These are phyloP conservation scores for Hypolimnas misippus DNA, from an alignment of 2,888 invertebrate species.

Conservation along the genomic window DNA sequence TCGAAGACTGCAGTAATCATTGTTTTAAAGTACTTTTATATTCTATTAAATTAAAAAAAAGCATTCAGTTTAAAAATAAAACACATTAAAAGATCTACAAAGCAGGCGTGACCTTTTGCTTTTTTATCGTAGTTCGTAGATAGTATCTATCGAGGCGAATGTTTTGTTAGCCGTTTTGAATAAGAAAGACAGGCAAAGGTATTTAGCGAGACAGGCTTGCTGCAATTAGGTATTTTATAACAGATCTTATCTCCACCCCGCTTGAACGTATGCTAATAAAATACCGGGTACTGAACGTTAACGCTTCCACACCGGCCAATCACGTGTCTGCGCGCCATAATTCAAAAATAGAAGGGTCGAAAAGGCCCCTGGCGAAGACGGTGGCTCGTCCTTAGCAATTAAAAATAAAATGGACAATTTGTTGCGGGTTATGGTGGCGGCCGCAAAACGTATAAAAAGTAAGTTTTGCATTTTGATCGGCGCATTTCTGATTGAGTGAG, in stretches of 20 bases:
- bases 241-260: constrained; percentile 59
- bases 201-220: constrained; percentile 38
- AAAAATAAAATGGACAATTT: constrained; percentile 82
- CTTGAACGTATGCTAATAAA: constrained; percentile 57
- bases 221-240: constrained; percentile 49
- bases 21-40: too few species aligned
- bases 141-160: constrained; percentile 23
- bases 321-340: constrained; percentile 76
- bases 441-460: constrained; percentile 67
- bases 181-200: constrained; percentile 32
- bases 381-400: constrained; percentile 79
- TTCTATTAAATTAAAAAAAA: too few species aligned
- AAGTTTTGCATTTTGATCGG: constrained; percentile 76
- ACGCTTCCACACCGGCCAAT: constrained; percentile 66
- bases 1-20: too few species aligned
- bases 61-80: too few species aligned
- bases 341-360: constrained; percentile 73
- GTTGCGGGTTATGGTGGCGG: constrained; percentile 69
- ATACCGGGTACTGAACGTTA: constrained; percentile 53
- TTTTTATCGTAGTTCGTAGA: constrained; percentile 9
- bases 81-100: constrained; percentile 3
- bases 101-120: constrained; percentile 4
- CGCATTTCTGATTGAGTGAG: constrained; percentile 75
- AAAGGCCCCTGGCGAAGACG: constrained; percentile 73
- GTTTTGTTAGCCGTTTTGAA: constrained; percentile 17